phyloP scores from a whole-genome alignment of 2,113 vertebrate species.

The Ursus arctos region DNA sequence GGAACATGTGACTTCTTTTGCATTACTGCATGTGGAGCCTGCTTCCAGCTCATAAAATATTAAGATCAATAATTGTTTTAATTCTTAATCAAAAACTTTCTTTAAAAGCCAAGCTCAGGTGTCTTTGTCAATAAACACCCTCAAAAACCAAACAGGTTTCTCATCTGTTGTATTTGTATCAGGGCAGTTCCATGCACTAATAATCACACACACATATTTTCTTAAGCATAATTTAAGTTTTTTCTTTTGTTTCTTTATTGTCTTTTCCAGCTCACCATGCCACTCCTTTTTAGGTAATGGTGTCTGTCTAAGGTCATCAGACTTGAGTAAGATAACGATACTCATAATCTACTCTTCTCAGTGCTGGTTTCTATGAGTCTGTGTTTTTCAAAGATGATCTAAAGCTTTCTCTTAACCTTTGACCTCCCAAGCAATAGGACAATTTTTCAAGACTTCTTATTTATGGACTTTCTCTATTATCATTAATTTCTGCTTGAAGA shows the following conservation, averaged over 20 bases:
- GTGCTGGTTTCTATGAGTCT: background rate
- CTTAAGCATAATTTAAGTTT: background rate
- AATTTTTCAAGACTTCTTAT: background rate
- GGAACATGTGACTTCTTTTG: background rate
- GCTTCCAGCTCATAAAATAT: background rate
- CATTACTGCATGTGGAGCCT: background rate
- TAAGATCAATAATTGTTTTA: background rate
- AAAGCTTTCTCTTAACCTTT: background rate
- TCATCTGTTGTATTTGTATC: background rate
- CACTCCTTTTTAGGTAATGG: background rate
- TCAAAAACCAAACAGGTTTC: background rate
- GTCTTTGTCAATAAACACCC: background rate
- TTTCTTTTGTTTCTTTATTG: background rate
- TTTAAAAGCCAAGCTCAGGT: background rate
- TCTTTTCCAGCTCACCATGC: background rate
- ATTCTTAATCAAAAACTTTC: background rate
- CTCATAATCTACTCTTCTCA: background rate
- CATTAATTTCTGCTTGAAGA: background rate
- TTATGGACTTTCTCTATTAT: background rate
- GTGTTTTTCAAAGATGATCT: background rate
- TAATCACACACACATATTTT: background rate
- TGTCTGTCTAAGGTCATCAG: background rate
- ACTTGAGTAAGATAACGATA: background rate
- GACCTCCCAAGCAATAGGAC: background rate
- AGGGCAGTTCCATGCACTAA: background rate